A percentile compares a stretch with the other conserved stretches of the same genome.
Conservation (phyloP, 2,113 vertebrate species). For the Peromyscus polionotus region DNA sequence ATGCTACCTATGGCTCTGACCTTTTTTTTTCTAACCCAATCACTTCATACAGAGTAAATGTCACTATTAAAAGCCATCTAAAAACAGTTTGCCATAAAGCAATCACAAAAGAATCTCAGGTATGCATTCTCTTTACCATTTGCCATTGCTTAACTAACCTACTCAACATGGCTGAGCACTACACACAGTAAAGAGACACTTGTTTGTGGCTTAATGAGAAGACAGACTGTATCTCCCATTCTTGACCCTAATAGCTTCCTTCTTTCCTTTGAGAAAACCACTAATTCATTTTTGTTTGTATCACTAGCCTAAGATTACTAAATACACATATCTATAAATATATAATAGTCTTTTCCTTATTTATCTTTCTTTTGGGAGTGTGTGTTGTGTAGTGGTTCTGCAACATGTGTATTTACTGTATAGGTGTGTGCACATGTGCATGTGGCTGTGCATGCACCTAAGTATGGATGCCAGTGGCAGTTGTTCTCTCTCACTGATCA, state of each 20-base stretch:
- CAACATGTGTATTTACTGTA: neutral
- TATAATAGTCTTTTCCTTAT: constrained; percentile 24
- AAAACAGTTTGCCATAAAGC: neutral
- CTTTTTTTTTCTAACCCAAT: constrained; percentile 42
- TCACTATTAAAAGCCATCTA: constrained; percentile 33
- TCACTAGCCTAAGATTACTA: neutral
- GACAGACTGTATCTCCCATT: neutral
- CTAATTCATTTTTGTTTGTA: neutral
- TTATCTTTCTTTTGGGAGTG: neutral
- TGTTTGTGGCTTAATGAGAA: neutral
- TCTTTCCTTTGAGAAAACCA: neutral
- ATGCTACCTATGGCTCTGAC: neutral
- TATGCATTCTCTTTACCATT: neutral
- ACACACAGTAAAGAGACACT: neutral
- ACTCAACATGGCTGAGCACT: neutral
- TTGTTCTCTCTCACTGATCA: neutral
- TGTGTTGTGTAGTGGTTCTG: neutral
- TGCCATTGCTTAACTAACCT: neutral
- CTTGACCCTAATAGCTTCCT: neutral
- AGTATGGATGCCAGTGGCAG: neutral
- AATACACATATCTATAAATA: constrained; percentile 49
- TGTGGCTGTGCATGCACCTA: neutral
- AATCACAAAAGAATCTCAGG: constrained; percentile 26
- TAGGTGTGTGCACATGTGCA: neutral
- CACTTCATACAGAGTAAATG: constrained; percentile 28